phyloP scores from a whole-genome alignment of 2,797 vertebrate genomes.

The Clarias pachynema region DNA sequence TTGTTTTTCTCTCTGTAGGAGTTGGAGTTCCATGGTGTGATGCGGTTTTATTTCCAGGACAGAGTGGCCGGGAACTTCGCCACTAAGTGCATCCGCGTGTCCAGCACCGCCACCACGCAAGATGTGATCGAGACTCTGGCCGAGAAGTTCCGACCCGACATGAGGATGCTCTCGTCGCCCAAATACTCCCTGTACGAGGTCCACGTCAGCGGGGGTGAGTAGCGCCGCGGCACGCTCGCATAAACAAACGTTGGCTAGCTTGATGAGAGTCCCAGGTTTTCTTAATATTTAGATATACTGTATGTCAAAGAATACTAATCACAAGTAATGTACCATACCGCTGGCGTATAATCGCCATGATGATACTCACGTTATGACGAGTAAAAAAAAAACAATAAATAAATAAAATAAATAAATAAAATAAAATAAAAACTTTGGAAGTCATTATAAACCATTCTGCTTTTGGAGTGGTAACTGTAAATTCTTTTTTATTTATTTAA shows the following conservation, averaged over 20 bases:
- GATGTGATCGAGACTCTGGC: constrained; percentile 97
- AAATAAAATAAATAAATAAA: too few species aligned
- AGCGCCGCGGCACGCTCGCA: background rate
- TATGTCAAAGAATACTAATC: background rate
- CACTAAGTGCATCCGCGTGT: constrained; percentile 97
- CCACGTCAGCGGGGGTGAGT: constrained; percentile 94
- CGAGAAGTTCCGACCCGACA: constrained; percentile 97
- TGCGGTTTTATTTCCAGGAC: constrained; percentile 99
- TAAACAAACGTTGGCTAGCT: too few species aligned
- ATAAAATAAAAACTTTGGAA: too few species aligned
- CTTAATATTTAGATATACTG: background rate
- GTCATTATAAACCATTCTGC: too few species aligned
- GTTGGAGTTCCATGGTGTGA: constrained; percentile 97
- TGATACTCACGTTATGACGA: background rate
- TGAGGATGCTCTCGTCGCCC: constrained; percentile 97
- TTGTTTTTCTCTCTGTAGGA: constrained; percentile 77
- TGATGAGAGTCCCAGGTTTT: background rate
- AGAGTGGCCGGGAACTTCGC: constrained; percentile 97
- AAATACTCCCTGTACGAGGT: constrained; percentile 97
- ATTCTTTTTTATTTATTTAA: too few species aligned
- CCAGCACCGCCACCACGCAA: constrained; percentile 96
- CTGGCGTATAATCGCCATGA: too few species aligned
- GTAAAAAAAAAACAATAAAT: too few species aligned
- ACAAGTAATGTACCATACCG: background rate
- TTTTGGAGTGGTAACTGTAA: too few species aligned